Evolutionary conservation across 2,113 vertebrate species (phyloP), one percentile per base, ranked within the genome.

Genomic region (Microtus ochrogaster): DNA sequence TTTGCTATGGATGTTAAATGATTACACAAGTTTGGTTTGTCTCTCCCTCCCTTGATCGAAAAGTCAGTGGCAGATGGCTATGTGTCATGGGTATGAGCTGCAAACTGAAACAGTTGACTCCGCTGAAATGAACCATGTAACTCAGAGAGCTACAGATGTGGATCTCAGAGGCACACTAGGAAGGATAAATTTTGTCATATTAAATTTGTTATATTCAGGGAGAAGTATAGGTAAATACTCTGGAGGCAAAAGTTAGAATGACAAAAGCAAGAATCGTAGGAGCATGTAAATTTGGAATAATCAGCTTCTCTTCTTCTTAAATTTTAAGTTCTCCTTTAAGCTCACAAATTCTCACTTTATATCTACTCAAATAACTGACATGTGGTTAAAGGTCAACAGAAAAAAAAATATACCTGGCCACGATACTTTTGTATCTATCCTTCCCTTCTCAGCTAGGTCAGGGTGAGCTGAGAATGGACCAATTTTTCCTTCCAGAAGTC

Each of bases 301-400:
- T 78, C 44, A 63, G 61, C 10, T 77, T 61, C 89, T 93, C 52
- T 52, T 52, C 39, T 90, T 58, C 86, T 55, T 89, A 66, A 86
- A 73, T 79, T 89, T 91, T 58, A 49, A 89, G 28, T 87, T 83
- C 33, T 97, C 39, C 65, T 30, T 44, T 28, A 85, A 72, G 17
- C 36, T 85, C 21, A 82, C n/a, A 79, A 39, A 47, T 82, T 94
- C 83, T 91, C n/a, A 74, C 14, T 73, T 83, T 66, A 92, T 76
- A 41, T 89, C 12, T 89, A 77, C 52, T 90, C 58, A 95, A 77
- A 39, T 49, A 68, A 7, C 28, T 85, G 74, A 86, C 2, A 36
- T 92, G 95, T 82, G 41, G n/a, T 87, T 63, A 92, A 87, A 83
- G 28, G 63, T 92, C 70, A 84, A 30, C 85, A 47, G 5, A 55